phyloP scores from a whole-genome alignment of 2,113 vertebrate genomes.

The Gracilinanus agilis region DNA sequence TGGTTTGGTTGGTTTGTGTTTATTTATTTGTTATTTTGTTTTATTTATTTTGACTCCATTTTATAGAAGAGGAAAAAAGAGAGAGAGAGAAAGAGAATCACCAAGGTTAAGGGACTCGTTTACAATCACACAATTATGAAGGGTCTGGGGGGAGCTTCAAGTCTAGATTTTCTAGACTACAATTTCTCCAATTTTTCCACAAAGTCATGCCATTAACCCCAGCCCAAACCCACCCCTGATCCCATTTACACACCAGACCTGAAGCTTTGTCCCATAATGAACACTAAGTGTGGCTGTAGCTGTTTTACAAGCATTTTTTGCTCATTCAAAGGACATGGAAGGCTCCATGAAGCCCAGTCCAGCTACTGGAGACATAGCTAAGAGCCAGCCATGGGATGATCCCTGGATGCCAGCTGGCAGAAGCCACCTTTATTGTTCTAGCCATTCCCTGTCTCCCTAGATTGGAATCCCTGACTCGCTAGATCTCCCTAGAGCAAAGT shows the following conservation, averaged over 20 bases:
- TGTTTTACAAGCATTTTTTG: no score
- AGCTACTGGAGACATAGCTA: neutral
- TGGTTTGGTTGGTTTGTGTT: no score
- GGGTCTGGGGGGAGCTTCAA: neutral
- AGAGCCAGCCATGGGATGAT: neutral
- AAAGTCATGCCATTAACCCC: conserved; percentile 32
- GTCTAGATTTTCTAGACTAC: neutral
- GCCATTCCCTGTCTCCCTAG: neutral
- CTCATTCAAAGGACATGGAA: no score
- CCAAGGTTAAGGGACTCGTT: neutral
- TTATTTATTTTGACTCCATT: neutral
- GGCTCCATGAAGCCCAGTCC: no score
- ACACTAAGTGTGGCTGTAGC: no score
- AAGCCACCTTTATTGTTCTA: neutral
- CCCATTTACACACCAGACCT: neutral
- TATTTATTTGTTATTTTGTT: no score
- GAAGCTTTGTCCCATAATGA: neutral
- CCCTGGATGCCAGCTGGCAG: neutral
- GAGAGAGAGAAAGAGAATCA: neutral
- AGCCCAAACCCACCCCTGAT: neutral
- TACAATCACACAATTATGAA: neutral
- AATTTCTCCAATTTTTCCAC: neutral
- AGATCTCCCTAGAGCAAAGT: no score
- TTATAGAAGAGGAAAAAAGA: no score
- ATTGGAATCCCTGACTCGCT: no score